Percentiles rank a stretch among this genome's conserved stretches.
Conservation (phyloP, 2,888 invertebrate genomes). For the Endotricha flammealis region DNA sequence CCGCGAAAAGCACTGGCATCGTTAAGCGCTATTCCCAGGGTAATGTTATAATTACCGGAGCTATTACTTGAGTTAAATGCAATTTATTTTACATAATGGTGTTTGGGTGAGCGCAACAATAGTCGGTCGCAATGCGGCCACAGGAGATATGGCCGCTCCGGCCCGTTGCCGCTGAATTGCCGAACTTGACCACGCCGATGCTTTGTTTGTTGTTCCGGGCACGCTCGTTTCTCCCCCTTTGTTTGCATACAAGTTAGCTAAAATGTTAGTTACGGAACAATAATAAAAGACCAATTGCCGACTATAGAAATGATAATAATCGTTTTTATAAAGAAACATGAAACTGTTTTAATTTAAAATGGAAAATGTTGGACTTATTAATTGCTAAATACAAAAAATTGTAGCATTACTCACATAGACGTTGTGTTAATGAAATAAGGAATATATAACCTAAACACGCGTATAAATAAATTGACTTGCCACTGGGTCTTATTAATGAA, state of each 20-base stretch:
- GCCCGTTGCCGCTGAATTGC: slow-evolving; percentile 48
- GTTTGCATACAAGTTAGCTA: slow-evolving; percentile 28
- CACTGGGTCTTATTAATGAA: too few species aligned
- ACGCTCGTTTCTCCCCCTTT: slow-evolving; percentile 33
- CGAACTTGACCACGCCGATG: slow-evolving; percentile 54
- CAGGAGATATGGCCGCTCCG: slow-evolving; percentile 40
- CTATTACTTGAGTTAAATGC: slow-evolving; percentile 53
- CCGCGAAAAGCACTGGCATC: slow-evolving; percentile 8
- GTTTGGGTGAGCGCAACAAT: slow-evolving; percentile 52
- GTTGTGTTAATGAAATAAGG: too few species aligned
- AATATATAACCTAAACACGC: too few species aligned
- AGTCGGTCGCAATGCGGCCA: slow-evolving; percentile 46
- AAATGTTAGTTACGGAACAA: slow-evolving; percentile 19
- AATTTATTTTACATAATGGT: slow-evolving; percentile 66
- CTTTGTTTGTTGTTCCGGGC: slow-evolving; percentile 35
- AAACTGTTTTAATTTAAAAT: too few species aligned
- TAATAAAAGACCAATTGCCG: slow-evolving; percentile 11
- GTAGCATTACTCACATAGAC: too few species aligned
- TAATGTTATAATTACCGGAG: slow-evolving; percentile 47
- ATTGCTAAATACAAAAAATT: too few species aligned
- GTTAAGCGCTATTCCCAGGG: slow-evolving; percentile 34
- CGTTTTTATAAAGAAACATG: slow-evolving; percentile 13
- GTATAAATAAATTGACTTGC: too few species aligned
- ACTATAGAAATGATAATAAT: slow-evolving; percentile 16
- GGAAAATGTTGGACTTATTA: too few species aligned